phyloP scores from a whole-genome alignment of 2,888 invertebrate genomes.

The Lissonota sp. region DNA sequence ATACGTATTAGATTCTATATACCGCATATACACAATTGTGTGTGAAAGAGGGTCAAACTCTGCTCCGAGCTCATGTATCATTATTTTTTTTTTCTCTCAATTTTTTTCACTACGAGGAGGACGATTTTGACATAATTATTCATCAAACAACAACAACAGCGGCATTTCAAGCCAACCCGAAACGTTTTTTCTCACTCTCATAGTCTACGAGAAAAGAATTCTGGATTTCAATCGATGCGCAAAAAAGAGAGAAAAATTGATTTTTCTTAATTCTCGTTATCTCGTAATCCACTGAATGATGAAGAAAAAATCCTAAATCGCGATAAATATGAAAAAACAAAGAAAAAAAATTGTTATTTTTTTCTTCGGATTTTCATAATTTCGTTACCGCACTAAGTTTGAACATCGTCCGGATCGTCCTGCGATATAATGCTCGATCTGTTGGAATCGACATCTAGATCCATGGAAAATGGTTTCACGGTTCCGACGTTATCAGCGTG shows the following conservation, averaged over 20 bases:
- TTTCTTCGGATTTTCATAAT: background rate
- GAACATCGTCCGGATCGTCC: constrained; percentile 82
- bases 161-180: background rate
- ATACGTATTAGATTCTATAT: too few species aligned
- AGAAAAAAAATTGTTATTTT: background rate
- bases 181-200: background rate
- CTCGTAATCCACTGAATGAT: too few species aligned
- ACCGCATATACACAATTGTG: too few species aligned
- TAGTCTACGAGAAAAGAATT: too few species aligned
- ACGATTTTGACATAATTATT: constrained; percentile 2
- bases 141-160: constrained; percentile 16
- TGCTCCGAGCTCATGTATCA: background rate
- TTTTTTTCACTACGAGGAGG: constrained; percentile 18
- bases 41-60: constrained; percentile 1
- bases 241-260: too few species aligned
- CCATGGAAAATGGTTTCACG: constrained; percentile 87
- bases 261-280: too few species aligned
- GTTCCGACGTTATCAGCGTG: constrained; percentile 78
- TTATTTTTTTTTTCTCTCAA: constrained; percentile 6
- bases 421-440: constrained; percentile 86
- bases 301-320: background rate
- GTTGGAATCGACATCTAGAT: constrained; percentile 87
- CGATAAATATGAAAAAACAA: background rate
- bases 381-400: constrained; percentile 64
- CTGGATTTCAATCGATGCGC: too few species aligned